Percentiles rank a stretch among this genome's conserved stretches.
Conservation (phyloP, 2,888 invertebrate species). For the Troglohyphantes excavatus region DNA sequence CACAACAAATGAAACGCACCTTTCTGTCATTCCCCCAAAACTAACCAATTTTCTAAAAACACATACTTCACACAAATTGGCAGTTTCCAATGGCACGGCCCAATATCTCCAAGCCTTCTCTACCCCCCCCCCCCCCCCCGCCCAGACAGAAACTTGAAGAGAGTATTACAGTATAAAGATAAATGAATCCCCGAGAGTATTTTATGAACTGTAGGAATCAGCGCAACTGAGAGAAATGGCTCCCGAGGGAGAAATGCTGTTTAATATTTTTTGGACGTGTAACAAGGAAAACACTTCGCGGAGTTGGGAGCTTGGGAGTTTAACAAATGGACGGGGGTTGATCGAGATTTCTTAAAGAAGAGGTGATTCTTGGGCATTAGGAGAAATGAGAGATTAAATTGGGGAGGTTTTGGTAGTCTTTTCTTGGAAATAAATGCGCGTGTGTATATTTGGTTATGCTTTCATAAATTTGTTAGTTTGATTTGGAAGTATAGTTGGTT, state of each 20-base stretch:
- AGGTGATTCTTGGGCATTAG: not conserved
- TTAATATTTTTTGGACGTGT: slow-evolving; percentile 49
- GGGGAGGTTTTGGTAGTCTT: too few species aligned
- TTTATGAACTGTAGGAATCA: slow-evolving; percentile 55
- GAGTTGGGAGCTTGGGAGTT: not conserved
- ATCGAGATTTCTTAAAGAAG: not conserved
- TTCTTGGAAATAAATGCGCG: too few species aligned
- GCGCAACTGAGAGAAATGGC: slow-evolving; percentile 37
- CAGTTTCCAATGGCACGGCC: slow-evolving; percentile 14
- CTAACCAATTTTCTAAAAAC: not conserved
- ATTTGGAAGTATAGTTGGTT: too few species aligned
- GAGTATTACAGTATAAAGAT: slow-evolving; percentile 59
- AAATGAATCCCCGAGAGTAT: slow-evolving; percentile 37
- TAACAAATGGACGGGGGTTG: slow-evolving; percentile 28
- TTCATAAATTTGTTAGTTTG: too few species aligned
- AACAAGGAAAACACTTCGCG: slow-evolving; percentile 47
- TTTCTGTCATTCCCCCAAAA: not conserved
- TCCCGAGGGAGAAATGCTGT: slow-evolving; percentile 21
- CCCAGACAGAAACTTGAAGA: slow-evolving; percentile 12
- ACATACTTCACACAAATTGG: slow-evolving; percentile 9
- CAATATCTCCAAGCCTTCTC: not conserved
- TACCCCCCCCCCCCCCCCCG: too few species aligned
- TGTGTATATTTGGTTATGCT: too few species aligned
- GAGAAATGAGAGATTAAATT: too few species aligned
- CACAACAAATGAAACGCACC: too few species aligned